These are phyloP conservation scores for Zosterops japonicus DNA, from an alignment of 2,113 vertebrate genomes.

Conservation along the genomic window DNA sequence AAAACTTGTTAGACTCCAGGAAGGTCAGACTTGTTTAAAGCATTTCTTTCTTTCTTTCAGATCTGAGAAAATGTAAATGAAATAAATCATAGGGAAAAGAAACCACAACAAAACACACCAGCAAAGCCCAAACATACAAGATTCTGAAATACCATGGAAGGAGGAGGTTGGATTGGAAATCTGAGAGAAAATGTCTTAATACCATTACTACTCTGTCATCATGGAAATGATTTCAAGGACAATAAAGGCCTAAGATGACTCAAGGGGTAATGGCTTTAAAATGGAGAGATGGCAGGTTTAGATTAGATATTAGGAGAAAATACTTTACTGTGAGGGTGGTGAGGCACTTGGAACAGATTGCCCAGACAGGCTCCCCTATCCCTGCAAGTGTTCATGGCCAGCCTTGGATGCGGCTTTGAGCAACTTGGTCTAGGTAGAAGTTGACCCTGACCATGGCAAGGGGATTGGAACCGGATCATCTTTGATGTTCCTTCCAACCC, in stretches of 20 bases:
- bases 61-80: neutral
- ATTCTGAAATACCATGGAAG: neutral
- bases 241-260: neutral
- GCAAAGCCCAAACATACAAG: neutral
- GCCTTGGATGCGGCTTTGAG: neutral
- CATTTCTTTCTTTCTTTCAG: neutral
- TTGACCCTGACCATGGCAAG: neutral
- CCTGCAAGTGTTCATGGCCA: accelerated
- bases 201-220: neutral
- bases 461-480: neutral
- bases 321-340: neutral
- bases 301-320: neutral
- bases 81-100: neutral
- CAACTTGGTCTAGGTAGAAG: neutral
- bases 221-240: neutral
- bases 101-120: neutral
- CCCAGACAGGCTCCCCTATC: neutral
- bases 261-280: neutral
- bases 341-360: neutral
- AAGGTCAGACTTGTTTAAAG: neutral
- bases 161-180: neutral
- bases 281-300: neutral
- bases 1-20: neutral
- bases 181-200: accelerated
- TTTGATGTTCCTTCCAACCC: neutral